These are phyloP conservation scores for Otolemur crassicaudatus DNA, from an alignment of 2,797 vertebrate genomes.

Conservation along the genomic window DNA sequence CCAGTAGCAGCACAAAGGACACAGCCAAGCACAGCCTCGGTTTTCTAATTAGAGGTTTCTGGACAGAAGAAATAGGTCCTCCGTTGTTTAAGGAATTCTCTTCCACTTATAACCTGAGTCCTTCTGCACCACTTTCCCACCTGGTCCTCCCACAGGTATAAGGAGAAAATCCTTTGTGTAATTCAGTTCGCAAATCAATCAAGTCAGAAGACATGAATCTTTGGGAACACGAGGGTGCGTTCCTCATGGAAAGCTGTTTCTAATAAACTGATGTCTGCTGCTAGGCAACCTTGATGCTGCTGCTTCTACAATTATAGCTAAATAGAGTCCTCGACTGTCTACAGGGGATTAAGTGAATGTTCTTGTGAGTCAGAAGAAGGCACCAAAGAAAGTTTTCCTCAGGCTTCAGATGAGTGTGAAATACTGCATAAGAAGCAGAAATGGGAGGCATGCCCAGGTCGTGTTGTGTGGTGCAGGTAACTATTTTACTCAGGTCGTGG, in stretches of 20 bases:
- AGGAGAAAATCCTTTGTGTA: slow-evolving; percentile 33
- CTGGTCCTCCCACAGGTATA: neutral
- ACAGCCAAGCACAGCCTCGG: neutral
- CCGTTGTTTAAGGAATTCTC: neutral
- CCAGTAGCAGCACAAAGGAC: neutral
- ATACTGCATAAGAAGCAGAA: neutral
- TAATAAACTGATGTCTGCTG: slow-evolving; percentile 60
- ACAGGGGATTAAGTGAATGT: neutral
- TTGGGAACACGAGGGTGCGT: slow-evolving; percentile 2
- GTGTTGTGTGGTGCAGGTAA: neutral
- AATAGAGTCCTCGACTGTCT: slow-evolving; percentile 30
- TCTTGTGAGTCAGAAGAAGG: slow-evolving; percentile 70
- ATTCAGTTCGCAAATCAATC: slow-evolving; percentile 17
- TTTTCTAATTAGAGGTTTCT: slow-evolving; percentile 20
- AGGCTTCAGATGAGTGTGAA: neutral
- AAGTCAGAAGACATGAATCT: slow-evolving; percentile 29
- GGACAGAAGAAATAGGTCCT: neutral
- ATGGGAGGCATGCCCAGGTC: neutral
- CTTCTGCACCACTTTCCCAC: neutral
- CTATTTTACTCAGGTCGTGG: slow-evolving; percentile 42
- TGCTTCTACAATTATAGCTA: slow-evolving; percentile 33
- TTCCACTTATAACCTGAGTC: neutral
- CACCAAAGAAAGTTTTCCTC: slow-evolving; percentile 71
- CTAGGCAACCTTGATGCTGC: slow-evolving; percentile 60
- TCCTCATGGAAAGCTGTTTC: slow-evolving; percentile 63